Base-by-base conservation (phyloP, 64 coral and sea anemone species). In the Acropora tenuis region DNA sequence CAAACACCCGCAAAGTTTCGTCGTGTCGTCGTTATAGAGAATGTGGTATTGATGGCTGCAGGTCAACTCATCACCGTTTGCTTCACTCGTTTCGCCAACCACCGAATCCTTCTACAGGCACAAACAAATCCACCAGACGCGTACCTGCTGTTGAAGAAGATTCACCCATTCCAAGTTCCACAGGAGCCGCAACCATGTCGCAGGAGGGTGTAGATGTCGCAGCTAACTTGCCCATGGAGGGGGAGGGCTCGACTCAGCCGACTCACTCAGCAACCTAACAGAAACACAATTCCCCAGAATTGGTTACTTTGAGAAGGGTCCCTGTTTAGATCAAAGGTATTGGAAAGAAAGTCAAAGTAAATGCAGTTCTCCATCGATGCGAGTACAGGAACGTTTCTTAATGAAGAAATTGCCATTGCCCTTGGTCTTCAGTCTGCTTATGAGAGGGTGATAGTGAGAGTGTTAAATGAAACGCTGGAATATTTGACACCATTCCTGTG, bases 401-500 rank as follows among this genome's bases (percentile, higher is more conserved):
- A 93, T 83, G 65, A 74, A 58, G 85, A 93, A 47, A 50, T 88
- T 88, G 92, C 92, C 18, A 78, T 67, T 20, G 20, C 80, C 19
- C 46, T 82, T n/a, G 55, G 60, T 63, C 60, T 63, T 63, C 60
- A 63, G 60, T 63, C 60, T 61, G 48, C 60, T 63, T 63, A 63
- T 15, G 60, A 89, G 81, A 59, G 6, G 45, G 85, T 88, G 15
- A 82, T 50, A 75, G 72, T 94, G 7, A 89, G 77, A 46, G 86
- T 84, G 43, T 59, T 94, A 43, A 94, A 94, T 65, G 79, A 80
- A 63, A 78, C 79, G 57, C 86, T 93, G 17, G 85, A 93, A 60
- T 74, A 78, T 15, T 92, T 80, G 46, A 89, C 6, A 83, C 92
- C 9, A 80, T 88, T 47, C 75, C 84, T 13, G 47, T 88, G 45